Evolutionary conservation across 2,113 vertebrate genomes (phyloP), one percentile per base, ranked within the genome.

Genomic region (Opisthocomus hoazin): DNA sequence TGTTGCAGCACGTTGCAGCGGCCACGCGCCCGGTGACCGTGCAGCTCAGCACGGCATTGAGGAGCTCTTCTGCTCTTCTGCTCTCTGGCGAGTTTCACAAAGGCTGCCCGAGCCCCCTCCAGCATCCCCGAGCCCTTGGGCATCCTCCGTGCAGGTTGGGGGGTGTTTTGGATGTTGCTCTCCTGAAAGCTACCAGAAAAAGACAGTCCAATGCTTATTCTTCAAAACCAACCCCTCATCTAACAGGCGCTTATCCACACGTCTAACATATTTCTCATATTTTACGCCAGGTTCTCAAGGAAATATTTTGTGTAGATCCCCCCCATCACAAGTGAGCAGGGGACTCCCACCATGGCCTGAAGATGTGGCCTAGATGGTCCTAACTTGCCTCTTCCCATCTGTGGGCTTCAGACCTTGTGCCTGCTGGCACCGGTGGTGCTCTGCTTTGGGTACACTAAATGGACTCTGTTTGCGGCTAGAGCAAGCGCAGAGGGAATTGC

Each of bases 301-400:
- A 68, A 51, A 8, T 63, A 6, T 24, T 90, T 71, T 2, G 2
- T 36, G 36, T 27, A 17, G 3, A 1, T 27, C 21, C 12, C n/a
- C n/a, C 24, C 11, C 43, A 64, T n/a, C 12, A 22, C 0, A 0
- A 70, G 46, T 0, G 1, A 30, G 21, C 21, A 27, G 56, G 12
- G 6, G 15, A 21, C 30, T 75, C 34, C 36, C 34, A 70, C 30
- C 45, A 45, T 61, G 39, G 41, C 46, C 61, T 54, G 51, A 45
- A 71, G 51, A 45, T 32, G 9, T 8, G 29, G n/a, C 14, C 14
- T 70, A 34, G 46, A 24, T 53, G 16, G 22, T 51, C 36, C 63
- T 30, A 21, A 7, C 8, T 34, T 66, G 26, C 26, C 27, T 79
- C 36, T 76, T 48, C 34, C 16, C 12, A 1, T 6, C 53, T 2